These are phyloP conservation scores for Drosophila anomelani DNA, from an alignment of 2,888 invertebrate species.

Conservation along the genomic window DNA sequence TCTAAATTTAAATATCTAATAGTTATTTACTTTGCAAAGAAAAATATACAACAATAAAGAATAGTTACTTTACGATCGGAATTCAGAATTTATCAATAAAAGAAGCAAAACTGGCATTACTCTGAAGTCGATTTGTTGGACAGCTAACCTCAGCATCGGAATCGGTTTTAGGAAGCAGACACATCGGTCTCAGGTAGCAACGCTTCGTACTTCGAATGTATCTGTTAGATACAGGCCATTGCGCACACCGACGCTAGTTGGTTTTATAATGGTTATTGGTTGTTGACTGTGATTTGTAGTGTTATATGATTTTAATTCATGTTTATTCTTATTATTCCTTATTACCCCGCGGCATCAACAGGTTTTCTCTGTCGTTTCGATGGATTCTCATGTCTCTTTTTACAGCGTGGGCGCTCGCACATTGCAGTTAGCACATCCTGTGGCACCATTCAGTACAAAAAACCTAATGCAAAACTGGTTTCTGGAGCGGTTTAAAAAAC, in stretches of 20 bases:
- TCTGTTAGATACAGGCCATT: conserved; percentile 68
- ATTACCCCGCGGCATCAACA: conserved; percentile 50
- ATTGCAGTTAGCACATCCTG: conserved; percentile 63
- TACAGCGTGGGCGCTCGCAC: conserved; percentile 67
- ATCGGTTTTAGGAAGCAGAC: conserved; percentile 9
- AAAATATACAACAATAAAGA: not conserved
- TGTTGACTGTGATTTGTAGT: conserved; percentile 31
- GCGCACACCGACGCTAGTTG: conserved; percentile 61
- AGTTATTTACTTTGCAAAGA: not conserved
- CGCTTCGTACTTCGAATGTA: conserved; percentile 66
- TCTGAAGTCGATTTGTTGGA: conserved; percentile 43
- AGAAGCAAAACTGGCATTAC: conserved; percentile 20
- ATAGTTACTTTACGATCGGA: no score
- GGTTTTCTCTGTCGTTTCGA: conserved; percentile 51
- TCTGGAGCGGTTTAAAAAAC: conserved; percentile 68
- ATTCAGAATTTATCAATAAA: not conserved
- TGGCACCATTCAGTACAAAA: conserved; percentile 44
- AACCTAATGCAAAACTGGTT: conserved; percentile 58
- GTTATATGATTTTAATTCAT: conserved; percentile 27
- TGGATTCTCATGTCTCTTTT: conserved; percentile 48
- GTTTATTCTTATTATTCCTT: conserved; percentile 23
- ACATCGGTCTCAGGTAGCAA: conserved; percentile 61
- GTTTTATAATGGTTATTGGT: conserved; percentile 55
- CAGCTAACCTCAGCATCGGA: conserved; percentile 50
- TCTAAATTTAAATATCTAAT: not conserved